phyloP scores from a whole-genome alignment of 2,888 invertebrate genomes.

The Tinea trinotella region DNA sequence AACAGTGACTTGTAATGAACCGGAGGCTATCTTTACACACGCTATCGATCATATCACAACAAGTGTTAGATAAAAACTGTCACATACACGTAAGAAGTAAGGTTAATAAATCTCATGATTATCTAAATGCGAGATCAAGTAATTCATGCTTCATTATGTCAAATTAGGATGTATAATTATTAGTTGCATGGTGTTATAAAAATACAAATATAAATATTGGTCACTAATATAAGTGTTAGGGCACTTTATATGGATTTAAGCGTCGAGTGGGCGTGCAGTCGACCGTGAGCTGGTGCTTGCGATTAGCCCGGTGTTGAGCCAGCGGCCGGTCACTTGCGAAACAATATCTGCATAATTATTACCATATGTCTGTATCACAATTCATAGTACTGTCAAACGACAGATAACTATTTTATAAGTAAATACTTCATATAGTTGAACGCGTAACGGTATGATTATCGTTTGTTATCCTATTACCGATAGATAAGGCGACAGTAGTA shows the following conservation, averaged over 20 bases:
- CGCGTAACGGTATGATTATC: no score
- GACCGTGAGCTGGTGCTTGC: conserved; percentile 60
- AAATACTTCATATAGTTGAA: no score
- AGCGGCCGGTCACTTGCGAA: not conserved
- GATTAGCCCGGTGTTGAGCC: conserved; percentile 39
- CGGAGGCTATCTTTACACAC: conserved; percentile 23
- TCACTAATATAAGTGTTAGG: conserved; percentile 12
- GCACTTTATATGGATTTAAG: conserved; percentile 63
- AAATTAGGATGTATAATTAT: conserved; percentile 50
- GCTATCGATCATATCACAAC: conserved; percentile 19
- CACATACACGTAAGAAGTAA: not conserved
- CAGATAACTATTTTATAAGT: not conserved
- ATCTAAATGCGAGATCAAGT: not conserved
- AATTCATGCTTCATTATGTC: not conserved
- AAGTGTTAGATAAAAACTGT: not conserved
- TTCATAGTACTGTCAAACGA: not conserved
- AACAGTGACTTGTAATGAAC: conserved; percentile 40
- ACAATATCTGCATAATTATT: conserved; percentile 6
- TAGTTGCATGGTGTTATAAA: conserved; percentile 36
- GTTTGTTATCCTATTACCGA: no score
- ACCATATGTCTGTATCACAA: conserved; percentile 7
- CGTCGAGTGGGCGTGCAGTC: conserved; percentile 62
- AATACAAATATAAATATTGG: conserved; percentile 47
- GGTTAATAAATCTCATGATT: not conserved
- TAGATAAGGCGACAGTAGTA: no score